Evolutionary conservation across 2,888 invertebrate genomes (phyloP), one percentile per base, ranked within the genome.

Genomic region (Papilio elwesi): DNA sequence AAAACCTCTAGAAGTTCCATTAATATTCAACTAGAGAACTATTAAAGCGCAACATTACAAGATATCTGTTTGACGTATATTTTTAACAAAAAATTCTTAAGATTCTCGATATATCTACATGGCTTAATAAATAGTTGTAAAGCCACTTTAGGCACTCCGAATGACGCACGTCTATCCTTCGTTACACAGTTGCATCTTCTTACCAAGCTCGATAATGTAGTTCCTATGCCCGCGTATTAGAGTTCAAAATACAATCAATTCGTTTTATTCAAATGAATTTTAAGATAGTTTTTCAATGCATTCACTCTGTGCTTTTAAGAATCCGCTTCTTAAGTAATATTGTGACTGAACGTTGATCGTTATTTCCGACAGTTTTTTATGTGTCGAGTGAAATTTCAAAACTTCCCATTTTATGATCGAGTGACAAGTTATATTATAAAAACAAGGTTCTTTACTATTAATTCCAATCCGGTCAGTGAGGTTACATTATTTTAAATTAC

Each of bases 51-150:
- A 55, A 49, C 62, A 43, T 63, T 69, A 69, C 59, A 69, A 69
- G 65, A 36, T 69, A 66, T 65, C 51, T 16, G 26, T 13, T 65
- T 73, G 55, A 69, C 51, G 47, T 26, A 64, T 36, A 43, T 57
- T 71, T 70, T 57, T 53, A 48, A 52, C 65, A 67, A 65, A 76
- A 79, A 76, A 76, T 78, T 79, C 76, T 77, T 75, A 74, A 79
- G 77, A 79, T 79, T 79, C 77, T 77, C 76, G 71, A 80, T 78
- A 79, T 80, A 83, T 80, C 80, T 81, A 78, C 79, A 82, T 81
- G 71, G 77, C 79, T 79, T 81, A 83, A 84, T 83, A 82, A 81
- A 82, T 81, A 83, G 79, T 74, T 77, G 79, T 77, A 79, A 78
- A 80, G 78, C 78, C 79, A 80, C 79, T 82, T 80, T 79, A 77